Base-by-base conservation (phyloP, 2,888 invertebrate genomes). In the Watsonalla binaria region DNA sequence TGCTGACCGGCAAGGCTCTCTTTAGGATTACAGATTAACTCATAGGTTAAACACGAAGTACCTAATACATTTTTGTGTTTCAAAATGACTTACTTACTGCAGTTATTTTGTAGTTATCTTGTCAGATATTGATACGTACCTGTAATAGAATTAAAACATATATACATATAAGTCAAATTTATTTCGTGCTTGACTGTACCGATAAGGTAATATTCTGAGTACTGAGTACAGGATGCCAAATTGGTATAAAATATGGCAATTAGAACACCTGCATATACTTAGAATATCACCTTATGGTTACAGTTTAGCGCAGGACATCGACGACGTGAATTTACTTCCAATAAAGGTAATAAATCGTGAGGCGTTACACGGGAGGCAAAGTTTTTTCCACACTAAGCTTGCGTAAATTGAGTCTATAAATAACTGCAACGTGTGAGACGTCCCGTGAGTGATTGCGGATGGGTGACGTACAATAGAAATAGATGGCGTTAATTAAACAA, bases 321-420 rank as follows among this genome's bases (percentile, higher is more conserved):
- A 79, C 72, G 74, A 67, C 70, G 72, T 78, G 75, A 80, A 80
- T 80, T 71, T 69, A 63, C 66, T 62, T 62, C 73, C 77, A 82
- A 79, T 82, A 81, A 77, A 76, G 74, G 80, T 70, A 80, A 85
- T 86, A 85, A 82, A 85, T 85, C 73, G 66, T 72, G 65, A 64
- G 70, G 63, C 67, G 69, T 70, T 67, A 75, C 74, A 78, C 74
- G 83, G 82, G 82, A 81, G 80, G 70, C 66, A 67, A 76, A 72
- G 74, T 76, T 77, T 82, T 79, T 80, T 79, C 74, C 66, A 66
- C 65, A 62, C 65, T 65, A 75, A 70, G 69, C 72, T 73, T 78
- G 76, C 71, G 78, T 81, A 88, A 79, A 90, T 90, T 89, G 84
- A 78, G 66, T 62, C 86, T 71, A 87, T 89, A 89, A 89, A 90